Base-by-base conservation (phyloP, 2,113 vertebrate species). In the Myiozetetes cayanensis region DNA sequence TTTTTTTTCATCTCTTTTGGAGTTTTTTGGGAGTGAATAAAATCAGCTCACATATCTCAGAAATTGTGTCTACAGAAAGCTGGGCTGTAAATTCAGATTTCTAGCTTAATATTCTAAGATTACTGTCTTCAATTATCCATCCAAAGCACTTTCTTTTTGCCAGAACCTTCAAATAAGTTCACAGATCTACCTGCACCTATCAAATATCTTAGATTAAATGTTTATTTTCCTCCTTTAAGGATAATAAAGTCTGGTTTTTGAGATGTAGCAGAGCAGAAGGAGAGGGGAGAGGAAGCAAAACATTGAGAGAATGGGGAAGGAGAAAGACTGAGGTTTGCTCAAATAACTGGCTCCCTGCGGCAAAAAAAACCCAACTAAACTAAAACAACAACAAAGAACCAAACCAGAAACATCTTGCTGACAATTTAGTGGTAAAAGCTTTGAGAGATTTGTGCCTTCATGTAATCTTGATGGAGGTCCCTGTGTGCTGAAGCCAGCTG, bases 311-410 rank as follows among this genome's bases (percentile, higher is more conserved):
- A 65, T 4, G 15, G 67, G 71, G 44, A 85, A 68, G 59, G 28
- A 82, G 52, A 75, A 17, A 76, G 49, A 62, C 31, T 63, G 79
- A 93, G 43, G 21, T 93, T 68, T 9, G 4, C 72, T 92, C 62
- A 92, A 96, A 80, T 94, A 97, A 97, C 88, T 97, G 87, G 37
- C 53, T 96, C 82, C 94, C 79, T 61, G 41, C 90, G 59, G 71
- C 62, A 90, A 74, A 39, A 75, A 63, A 59, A 39, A n/a, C 8
- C 8, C 62, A 56, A 88, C 30, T 4, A 49, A 49, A 49, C 23
- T 12, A 27, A 52, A 50, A 49, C 12, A 50, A 50, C 12, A 50
- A 25, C 7, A 50, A 52, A 27, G 15, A 16, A 27, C 4, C 50
- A 52, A 27, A 52, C 25, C 50, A 89, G n/a, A 90, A 90, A 13